These are phyloP conservation scores for Gopherus evgoodei DNA, from an alignment of 2,113 vertebrate species.

Conservation along the genomic window DNA sequence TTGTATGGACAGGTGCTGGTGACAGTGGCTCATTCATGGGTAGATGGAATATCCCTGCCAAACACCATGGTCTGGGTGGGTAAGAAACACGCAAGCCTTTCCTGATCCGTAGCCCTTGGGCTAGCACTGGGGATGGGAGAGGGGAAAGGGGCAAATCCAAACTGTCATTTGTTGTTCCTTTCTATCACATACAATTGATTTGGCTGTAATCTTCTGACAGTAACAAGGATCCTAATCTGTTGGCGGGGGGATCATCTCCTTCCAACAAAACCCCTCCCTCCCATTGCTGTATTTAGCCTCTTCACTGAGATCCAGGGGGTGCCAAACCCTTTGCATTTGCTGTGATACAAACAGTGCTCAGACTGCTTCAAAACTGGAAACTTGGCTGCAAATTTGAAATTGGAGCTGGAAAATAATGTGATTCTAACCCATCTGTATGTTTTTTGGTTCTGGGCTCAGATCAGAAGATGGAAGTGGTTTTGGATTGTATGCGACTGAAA, in stretches of 20 bases:
- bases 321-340: not conserved
- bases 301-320: not conserved
- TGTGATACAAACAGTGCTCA: not conserved
- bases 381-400: not conserved
- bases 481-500: not conserved
- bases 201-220: not conserved
- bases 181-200: accelerated
- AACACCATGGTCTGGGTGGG: not conserved
- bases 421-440: not conserved
- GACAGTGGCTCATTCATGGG: not conserved
- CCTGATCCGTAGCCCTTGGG: accelerated
- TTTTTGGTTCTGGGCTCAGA: not conserved
- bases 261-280: not conserved
- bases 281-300: not conserved
- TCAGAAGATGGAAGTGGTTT: not conserved
- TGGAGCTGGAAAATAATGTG: not conserved
- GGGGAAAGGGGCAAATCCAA: not conserved
- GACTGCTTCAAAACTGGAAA: not conserved
- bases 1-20: not conserved
- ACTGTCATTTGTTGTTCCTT: not conserved
- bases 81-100: not conserved
- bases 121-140: not conserved
- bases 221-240: conserved; percentile 54
- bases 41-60: not conserved
- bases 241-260: not conserved